Evolutionary conservation across 1,140 invertebrate species (phyloP), one percentile per base, ranked within the genome.

Genomic region (Euschistus heros): DNA sequence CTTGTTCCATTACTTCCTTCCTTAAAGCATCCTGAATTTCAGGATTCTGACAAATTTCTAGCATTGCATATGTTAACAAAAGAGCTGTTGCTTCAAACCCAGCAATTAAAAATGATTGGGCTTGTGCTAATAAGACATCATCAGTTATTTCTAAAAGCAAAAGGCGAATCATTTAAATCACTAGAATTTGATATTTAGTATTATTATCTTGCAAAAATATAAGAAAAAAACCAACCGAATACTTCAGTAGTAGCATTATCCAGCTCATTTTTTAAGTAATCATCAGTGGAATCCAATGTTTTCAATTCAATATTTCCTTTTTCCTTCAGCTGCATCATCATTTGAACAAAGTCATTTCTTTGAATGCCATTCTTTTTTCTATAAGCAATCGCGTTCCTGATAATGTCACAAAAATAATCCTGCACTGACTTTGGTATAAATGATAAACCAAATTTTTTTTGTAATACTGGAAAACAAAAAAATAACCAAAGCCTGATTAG

Each of bases 301-400:
- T 60, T n/a, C 26, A 57, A n/a, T 27, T 62, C 64, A 17, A 59
- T 55, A 22, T 60, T 27, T 50, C 62, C 65, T 20, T 66, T 61
- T 68, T 64, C 68, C 13, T 70, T 68, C 1, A 71, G 18, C n/a
- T 72, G 66, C 7, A 70, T 44, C 57, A 73, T 59, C 14, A 70
- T 44, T 2, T 75, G 69, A 2, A 73, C 26, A 57, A 75, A 70
- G 26, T 76, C 73, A 17, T 70, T 69, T 47, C 69, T 68, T 2
- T 42, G 13, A 3, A 63, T 26, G 10, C 47, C 33, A 10, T 70
- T 67, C 8, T 66, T 26, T 33, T 66, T 47, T 44, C 73, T 67
- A 22, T 70, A 65, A 6, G 69, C 59, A 14, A 74, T 50, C 0
- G 72, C 54, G 3, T 71, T 68, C 0, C 46, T 50, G 0, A 73